Evolutionary conservation across 92 coral and sea anemone species (phyloP).

Genomic region (Umimayanthus chanpuru): DNA sequence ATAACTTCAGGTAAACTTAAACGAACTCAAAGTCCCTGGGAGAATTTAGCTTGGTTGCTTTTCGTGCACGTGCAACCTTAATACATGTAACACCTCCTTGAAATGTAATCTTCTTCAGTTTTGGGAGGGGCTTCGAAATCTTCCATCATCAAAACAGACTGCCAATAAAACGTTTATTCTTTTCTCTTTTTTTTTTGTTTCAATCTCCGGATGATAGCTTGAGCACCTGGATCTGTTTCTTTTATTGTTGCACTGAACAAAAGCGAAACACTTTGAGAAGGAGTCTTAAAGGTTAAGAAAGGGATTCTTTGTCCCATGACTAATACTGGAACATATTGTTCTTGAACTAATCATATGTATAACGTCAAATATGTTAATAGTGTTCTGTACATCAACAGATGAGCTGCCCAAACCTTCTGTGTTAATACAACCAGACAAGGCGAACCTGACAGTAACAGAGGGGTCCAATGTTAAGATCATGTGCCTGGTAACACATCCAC

Average conservation of each 20-base stretch:
- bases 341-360: neutral
- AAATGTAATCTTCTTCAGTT: neutral
- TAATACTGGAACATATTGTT: neutral
- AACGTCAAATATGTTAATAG: neutral
- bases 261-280: too few species aligned
- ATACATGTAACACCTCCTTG: neutral
- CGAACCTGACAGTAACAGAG: constrained; percentile 9
- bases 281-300: neutral
- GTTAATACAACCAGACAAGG: neutral
- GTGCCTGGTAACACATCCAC: constrained; percentile 8
- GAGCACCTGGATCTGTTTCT: too few species aligned
- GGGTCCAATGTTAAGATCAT: constrained; percentile 8
- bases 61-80: neutral
- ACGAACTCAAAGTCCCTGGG: too few species aligned
- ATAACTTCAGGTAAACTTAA: too few species aligned
- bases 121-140: too few species aligned
- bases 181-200: too few species aligned
- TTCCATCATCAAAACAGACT: too few species aligned
- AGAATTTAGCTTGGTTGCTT: neutral
- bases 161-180: too few species aligned
- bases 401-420: constrained; percentile 28
- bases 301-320: neutral
- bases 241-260: neutral
- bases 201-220: too few species aligned
- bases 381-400: neutral